Evolutionary conservation across 1,140 invertebrate genomes (phyloP).

Genomic region (Drosophila ananassae): DNA sequence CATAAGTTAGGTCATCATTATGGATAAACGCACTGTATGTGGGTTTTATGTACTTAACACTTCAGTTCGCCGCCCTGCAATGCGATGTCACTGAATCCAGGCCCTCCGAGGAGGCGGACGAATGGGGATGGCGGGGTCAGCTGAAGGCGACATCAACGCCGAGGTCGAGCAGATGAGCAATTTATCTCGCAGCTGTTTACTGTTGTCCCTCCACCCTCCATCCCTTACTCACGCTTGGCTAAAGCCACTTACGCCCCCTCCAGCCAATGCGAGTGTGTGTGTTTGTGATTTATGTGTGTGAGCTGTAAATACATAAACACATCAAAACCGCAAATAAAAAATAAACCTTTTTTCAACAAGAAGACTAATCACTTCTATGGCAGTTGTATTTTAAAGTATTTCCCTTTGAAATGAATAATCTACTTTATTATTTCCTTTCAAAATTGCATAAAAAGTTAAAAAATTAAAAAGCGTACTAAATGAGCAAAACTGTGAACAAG

Average conservation of each 20-base stretch:
- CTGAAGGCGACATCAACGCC: constrained; percentile 35
- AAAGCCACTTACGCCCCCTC: constrained; percentile 73
- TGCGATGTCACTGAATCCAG: constrained; percentile 53
- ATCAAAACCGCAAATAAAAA: constrained; percentile 65
- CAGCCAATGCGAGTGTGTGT: constrained; percentile 31
- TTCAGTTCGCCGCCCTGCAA: constrained; percentile 60
- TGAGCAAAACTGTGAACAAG: constrained; percentile 62
- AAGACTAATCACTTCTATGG: neutral
- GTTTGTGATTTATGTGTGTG: constrained; percentile 65
- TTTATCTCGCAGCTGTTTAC: constrained; percentile 83
- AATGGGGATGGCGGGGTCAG: constrained; percentile 3
- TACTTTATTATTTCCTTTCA: neutral
- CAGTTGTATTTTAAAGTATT: neutral
- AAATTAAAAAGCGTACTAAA: constrained; percentile 49
- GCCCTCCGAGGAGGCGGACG: neutral
- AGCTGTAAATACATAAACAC: constrained; percentile 79
- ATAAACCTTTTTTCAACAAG: neutral
- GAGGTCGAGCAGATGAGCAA: constrained; percentile 81
- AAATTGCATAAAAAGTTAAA: neutral
- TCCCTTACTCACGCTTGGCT: constrained; percentile 60
- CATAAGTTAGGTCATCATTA: constrained; percentile 82
- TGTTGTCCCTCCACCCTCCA: constrained; percentile 52
- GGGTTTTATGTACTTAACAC: constrained; percentile 82
- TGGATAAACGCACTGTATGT: constrained; percentile 78
- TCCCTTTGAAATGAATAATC: neutral